Conservation (phyloP, 2,113 vertebrate species). For the Cheirogaleus medius region DNA sequence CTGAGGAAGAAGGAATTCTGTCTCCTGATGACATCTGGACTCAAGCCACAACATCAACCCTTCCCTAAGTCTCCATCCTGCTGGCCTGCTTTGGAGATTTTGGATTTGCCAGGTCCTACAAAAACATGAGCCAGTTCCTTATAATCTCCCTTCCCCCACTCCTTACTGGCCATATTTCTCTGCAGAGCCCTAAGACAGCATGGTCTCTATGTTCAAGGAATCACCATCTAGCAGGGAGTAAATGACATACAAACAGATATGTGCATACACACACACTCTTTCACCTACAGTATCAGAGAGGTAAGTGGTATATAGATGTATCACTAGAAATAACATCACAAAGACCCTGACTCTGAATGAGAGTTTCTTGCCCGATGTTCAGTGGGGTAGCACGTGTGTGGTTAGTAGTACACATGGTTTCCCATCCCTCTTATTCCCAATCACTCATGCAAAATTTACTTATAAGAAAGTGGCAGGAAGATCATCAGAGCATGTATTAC, state of each 20-base stretch:
- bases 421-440: neutral
- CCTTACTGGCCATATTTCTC: neutral
- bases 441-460: neutral
- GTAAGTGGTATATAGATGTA: neutral
- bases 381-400: rapidly evolving
- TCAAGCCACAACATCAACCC: neutral
- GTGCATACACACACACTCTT: neutral
- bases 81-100: neutral
- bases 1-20: neutral
- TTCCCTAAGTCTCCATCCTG: neutral
- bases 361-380: neutral
- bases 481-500: neutral
- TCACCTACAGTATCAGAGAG: neutral
- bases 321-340: neutral
- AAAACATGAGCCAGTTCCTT: neutral
- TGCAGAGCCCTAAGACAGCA: neutral
- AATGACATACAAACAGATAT: neutral
- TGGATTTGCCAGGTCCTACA: neutral
- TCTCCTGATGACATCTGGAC: neutral
- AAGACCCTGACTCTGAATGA: neutral
- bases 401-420: rapidly evolving
- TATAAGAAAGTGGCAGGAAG: neutral
- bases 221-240: neutral
- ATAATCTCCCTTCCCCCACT: neutral
- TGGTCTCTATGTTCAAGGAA: neutral